Conservation (phyloP, 2,888 invertebrate species). For the Rhagophthalmus giganteus region DNA sequence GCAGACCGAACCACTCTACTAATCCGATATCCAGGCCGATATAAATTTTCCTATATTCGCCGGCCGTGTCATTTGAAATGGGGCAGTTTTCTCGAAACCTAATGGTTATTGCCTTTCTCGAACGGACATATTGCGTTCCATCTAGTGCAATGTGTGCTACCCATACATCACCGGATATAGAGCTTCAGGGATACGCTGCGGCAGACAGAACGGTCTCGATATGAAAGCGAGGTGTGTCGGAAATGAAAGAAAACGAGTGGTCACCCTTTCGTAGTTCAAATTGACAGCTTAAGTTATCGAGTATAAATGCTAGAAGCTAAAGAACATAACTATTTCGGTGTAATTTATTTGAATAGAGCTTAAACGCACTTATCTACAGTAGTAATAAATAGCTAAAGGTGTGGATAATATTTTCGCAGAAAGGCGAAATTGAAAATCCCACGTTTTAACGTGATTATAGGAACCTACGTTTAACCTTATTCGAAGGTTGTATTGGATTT, state of each 20-base stretch:
- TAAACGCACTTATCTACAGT: too few relatives aligned
- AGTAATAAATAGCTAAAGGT: too few relatives aligned
- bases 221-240: slow-evolving; percentile 39
- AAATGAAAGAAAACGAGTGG: slow-evolving; percentile 41
- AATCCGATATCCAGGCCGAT: slow-evolving; percentile 52
- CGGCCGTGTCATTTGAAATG: slow-evolving; percentile 64
- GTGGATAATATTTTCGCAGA: too few relatives aligned
- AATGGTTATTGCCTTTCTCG: slow-evolving; percentile 66
- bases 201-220: slow-evolving; percentile 42
- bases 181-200: slow-evolving; percentile 47
- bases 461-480: too few relatives aligned
- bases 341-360: too few relatives aligned
- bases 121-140: slow-evolving; percentile 64
- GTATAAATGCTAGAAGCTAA: not conserved
- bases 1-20: slow-evolving; percentile 38
- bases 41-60: slow-evolving; percentile 65
- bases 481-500: too few relatives aligned
- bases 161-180: slow-evolving; percentile 59
- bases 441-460: too few relatives aligned
- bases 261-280: slow-evolving; percentile 32
- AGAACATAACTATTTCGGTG: too few relatives aligned
- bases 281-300: slow-evolving; percentile 22
- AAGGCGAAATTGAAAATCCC: too few relatives aligned
- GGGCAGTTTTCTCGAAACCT: slow-evolving; percentile 64
- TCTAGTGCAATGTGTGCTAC: slow-evolving; percentile 63